Evolutionary conservation across 2,113 vertebrate genomes (phyloP).

Genomic region (Ammodytes marinus): DNA sequence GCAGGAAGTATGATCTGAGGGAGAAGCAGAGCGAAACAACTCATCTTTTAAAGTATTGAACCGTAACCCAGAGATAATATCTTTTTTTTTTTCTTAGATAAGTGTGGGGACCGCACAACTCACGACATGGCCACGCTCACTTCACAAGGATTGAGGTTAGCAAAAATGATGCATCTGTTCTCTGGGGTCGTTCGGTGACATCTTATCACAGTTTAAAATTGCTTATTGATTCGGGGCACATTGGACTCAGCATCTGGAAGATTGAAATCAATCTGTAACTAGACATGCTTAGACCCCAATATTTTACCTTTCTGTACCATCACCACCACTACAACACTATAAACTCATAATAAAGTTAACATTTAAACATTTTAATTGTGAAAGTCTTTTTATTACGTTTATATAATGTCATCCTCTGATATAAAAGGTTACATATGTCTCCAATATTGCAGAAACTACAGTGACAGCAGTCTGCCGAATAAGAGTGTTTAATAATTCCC

Average conservation of each 20-base stretch:
- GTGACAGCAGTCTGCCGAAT: background rate
- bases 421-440: background rate
- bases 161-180: slow-evolving; percentile 63
- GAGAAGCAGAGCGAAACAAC: slow-evolving; percentile 50
- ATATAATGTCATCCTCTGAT: background rate
- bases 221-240: slow-evolving; percentile 85
- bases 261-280: slow-evolving; percentile 73
- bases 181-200: slow-evolving; percentile 61
- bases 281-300: slow-evolving; percentile 23
- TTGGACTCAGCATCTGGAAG: slow-evolving; percentile 77
- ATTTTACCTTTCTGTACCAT: background rate
- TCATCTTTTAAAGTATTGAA: slow-evolving; percentile 47
- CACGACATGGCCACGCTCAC: slow-evolving; percentile 21
- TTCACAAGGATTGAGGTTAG: slow-evolving; percentile 48
- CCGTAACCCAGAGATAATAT: slow-evolving; percentile 51
- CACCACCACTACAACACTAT: background rate
- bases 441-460: background rate
- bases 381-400: slow-evolving; percentile 2
- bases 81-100: slow-evolving; percentile 40
- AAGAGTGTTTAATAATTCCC: slow-evolving; percentile 11
- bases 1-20: slow-evolving; percentile 45
- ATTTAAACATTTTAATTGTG: background rate
- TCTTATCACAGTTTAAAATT: slow-evolving; percentile 80
- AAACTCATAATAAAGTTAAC: background rate
- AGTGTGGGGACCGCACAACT: slow-evolving; percentile 25